A percentile compares a stretch with the other conserved stretches of the same genome.
Conservation (phyloP, 2,113 vertebrate species). For the Australoheros scitulus region DNA sequence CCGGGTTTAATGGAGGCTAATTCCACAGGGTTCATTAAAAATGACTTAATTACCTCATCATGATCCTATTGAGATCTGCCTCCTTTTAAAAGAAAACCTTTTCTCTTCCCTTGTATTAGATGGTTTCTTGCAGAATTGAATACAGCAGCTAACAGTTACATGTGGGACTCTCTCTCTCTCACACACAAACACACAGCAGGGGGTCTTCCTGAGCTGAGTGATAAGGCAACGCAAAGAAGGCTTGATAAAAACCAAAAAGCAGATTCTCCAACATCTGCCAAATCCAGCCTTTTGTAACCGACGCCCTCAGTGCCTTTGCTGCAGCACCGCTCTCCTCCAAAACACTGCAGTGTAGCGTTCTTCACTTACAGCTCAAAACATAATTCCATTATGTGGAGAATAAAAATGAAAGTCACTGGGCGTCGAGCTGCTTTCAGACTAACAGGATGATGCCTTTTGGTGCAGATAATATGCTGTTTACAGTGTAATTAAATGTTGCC, state of each 20-base stretch:
- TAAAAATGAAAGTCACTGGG: not conserved
- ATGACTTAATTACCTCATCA: slow-evolving; percentile 73
- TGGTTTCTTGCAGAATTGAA: slow-evolving; percentile 11
- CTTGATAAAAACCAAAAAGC: slow-evolving; percentile 12
- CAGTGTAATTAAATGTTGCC: not conserved
- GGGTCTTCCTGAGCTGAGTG: slow-evolving; percentile 35
- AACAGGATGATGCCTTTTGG: not conserved
- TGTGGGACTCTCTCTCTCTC: not conserved
- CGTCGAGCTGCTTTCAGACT: not conserved
- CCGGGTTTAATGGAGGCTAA: slow-evolving; percentile 39
- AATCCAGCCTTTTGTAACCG: slow-evolving; percentile 29
- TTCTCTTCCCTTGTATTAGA: not conserved
- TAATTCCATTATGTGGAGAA: slow-evolving; percentile 37
- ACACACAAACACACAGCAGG: not conserved
- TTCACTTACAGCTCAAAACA: slow-evolving; percentile 21
- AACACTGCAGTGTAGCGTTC: slow-evolving; percentile 19
- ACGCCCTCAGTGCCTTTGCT: slow-evolving; percentile 33
- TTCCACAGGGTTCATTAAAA: slow-evolving; percentile 57
- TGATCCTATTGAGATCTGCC: slow-evolving; percentile 60
- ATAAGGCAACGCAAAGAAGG: slow-evolving; percentile 14
- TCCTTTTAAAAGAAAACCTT: not conserved
- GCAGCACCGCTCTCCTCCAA: slow-evolving; percentile 4
- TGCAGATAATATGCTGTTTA: slow-evolving; percentile 2
- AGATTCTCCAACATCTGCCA: slow-evolving; percentile 49
- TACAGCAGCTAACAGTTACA: slow-evolving; percentile 60